Base-by-base conservation (phyloP, 2,797 vertebrate genomes). In the Limnodromus scolopaceus region DNA sequence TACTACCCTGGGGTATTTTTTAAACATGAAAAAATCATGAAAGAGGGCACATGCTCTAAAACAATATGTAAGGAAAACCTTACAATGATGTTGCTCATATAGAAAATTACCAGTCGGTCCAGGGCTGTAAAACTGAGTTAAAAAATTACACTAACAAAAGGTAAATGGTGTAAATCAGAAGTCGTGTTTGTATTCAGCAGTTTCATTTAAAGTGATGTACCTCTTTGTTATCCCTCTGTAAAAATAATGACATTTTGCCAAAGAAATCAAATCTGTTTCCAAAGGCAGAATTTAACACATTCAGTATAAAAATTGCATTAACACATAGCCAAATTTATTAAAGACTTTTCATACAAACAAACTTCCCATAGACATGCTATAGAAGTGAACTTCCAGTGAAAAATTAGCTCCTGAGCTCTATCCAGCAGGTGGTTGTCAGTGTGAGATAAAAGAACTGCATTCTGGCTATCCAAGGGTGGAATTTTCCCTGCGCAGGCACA, bases 321-420 rank as follows among this genome's bases (percentile, higher is more conserved):
- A 38, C 3, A 48, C 2, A 0, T 39, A 72, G 51, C 85, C 70
- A 82, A 38, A 91, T 64, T 84, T 75, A 76, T 71, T 61, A 55
- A 92, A 82, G 55, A 72, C 34, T 75, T 83, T 65, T 70, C 23
- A 70, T 93, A 90, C 63, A 94, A 32, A 23, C 58, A 71, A 9
- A 60, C 18, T 76, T 82, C 49, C 70, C 86, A 77, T 49, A 92
- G 45, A 19, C 36, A 53, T 82, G 69, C 51, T 79, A 6, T 32
- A 74, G 83, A 84, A 94, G 66, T 39, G 49, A 15, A 51, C 25
- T 76, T 11, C 90, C 39, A 76, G 51, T 76, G 66, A 53, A 60
- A 94, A 93, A 94, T 94, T 39, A 74, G 80, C 57, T 82, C 36
- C 81, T 93, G 83, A 93, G 60, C 63, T 95, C 41, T 46, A 61